These are phyloP conservation scores for Agapetus fuscipes DNA, from an alignment of 2,888 invertebrate genomes.

Conservation along the genomic window DNA sequence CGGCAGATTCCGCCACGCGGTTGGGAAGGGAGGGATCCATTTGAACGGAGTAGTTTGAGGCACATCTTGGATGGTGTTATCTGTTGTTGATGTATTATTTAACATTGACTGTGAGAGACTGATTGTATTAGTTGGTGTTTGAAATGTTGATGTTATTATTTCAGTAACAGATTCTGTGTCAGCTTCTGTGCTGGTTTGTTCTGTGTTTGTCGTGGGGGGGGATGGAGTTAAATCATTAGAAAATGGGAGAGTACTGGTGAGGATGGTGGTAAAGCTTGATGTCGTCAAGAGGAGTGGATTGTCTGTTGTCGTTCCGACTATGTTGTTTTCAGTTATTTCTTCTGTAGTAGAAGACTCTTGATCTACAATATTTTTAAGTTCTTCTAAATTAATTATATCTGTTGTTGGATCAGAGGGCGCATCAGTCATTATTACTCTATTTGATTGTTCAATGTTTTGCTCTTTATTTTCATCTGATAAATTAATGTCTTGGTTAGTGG, in stretches of 20 bases:
- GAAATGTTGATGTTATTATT: not conserved
- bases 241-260: too few species aligned
- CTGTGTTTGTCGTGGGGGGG: not conserved
- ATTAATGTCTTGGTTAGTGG: too few species aligned
- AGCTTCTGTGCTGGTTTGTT: not conserved
- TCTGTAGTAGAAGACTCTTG: not conserved
- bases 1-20: constrained; percentile 13
- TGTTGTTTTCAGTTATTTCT: not conserved
- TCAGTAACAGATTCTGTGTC: not conserved
- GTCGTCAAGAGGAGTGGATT: not conserved
- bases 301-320: not conserved
- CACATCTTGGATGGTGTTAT: not conserved
- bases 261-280: not conserved
- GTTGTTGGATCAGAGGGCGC: not conserved
- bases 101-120: too few species aligned
- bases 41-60: constrained; percentile 17
- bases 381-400: too few species aligned
- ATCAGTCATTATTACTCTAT: not conserved
- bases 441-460: not conserved
- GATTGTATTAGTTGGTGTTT: not conserved
- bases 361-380: too few species aligned
- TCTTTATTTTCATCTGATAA: too few species aligned
- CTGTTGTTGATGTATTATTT: not conserved
- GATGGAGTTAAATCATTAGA: too few species aligned
- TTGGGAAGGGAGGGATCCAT: constrained; percentile 17